Conservation (phyloP, 2,888 invertebrate species). For the Drosophila sordidula region DNA sequence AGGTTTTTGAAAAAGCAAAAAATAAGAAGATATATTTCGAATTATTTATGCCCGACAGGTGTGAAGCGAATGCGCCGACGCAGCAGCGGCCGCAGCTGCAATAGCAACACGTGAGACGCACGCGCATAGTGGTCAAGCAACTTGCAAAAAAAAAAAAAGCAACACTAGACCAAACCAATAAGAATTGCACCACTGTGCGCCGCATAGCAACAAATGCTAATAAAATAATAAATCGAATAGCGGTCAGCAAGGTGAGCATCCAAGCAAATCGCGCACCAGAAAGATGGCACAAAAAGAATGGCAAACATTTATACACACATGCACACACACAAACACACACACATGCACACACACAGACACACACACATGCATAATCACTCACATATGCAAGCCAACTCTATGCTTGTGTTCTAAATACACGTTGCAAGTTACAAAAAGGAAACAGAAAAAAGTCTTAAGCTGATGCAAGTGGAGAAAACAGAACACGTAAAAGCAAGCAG, state of each 20-base stretch:
- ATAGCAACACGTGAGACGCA: constrained; percentile 65
- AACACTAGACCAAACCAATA: constrained; percentile 4
- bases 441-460: constrained; percentile 59
- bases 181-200: constrained; percentile 55
- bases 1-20: constrained; percentile 26
- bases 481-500: constrained; percentile 24
- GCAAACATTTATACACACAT: constrained; percentile 39
- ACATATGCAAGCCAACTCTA: constrained; percentile 32
- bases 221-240: constrained; percentile 77
- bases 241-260: constrained; percentile 67
- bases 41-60: constrained; percentile 74
- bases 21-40: constrained; percentile 29
- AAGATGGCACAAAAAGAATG: constrained; percentile 64
- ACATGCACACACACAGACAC: constrained; percentile 8
- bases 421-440: constrained; percentile 69
- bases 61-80: constrained; percentile 69
- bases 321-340: neutral
- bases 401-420: constrained; percentile 69
- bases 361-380: constrained; percentile 10
- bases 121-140: constrained; percentile 49
- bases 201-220: constrained; percentile 65
- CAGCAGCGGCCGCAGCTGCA: constrained; percentile 41
- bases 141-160: neutral
- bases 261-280: constrained; percentile 64
- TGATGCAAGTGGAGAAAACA: constrained; percentile 44